Evolutionary conservation across 2,797 vertebrate genomes (phyloP).

Genomic region (Lindbergichthys nudifrons): DNA sequence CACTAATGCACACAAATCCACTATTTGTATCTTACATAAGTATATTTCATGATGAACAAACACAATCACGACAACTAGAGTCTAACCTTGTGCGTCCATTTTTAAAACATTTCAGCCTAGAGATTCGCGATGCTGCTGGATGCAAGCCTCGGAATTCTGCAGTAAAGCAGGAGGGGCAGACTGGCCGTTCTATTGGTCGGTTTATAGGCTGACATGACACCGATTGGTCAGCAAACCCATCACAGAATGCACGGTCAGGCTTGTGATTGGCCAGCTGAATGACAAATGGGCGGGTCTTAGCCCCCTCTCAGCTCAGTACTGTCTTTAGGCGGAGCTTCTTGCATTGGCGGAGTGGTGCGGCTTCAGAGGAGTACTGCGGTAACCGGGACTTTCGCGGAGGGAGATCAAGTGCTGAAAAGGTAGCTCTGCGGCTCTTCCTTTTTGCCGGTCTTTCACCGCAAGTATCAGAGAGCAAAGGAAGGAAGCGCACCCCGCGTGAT

Average conservation of each 20-base stretch:
- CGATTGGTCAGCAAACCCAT: conserved; percentile 57
- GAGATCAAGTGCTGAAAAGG: conserved; percentile 65
- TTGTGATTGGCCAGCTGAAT: conserved; percentile 53
- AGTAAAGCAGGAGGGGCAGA: conserved; percentile 82
- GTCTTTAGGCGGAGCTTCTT: conserved; percentile 63
- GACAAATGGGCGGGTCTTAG: conserved; percentile 42
- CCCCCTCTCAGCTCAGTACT: too few species aligned
- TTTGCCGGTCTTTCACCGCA: conserved; percentile 81
- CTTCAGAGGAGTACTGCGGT: conserved; percentile 76
- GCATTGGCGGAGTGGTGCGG: conserved; percentile 71
- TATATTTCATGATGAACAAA: conserved; percentile 67
- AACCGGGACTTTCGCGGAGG: conserved; percentile 77
- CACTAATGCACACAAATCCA: conserved; percentile 57
- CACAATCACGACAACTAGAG: conserved; percentile 73
- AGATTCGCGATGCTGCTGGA: conserved; percentile 68
- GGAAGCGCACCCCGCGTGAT: conserved; percentile 79
- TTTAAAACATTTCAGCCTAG: conserved; percentile 69
- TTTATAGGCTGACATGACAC: not conserved
- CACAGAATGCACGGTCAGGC: conserved; percentile 58
- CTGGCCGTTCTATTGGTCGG: conserved; percentile 66
- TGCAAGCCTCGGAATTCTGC: conserved; percentile 79
- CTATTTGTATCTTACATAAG: conserved; percentile 48
- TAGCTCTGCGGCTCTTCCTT: conserved; percentile 73
- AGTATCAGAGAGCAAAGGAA: conserved; percentile 76
- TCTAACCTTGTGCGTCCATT: conserved; percentile 82